Evolutionary conservation across 2,888 invertebrate genomes (phyloP).

Genomic region (Sinodicranocentrus sp.): DNA sequence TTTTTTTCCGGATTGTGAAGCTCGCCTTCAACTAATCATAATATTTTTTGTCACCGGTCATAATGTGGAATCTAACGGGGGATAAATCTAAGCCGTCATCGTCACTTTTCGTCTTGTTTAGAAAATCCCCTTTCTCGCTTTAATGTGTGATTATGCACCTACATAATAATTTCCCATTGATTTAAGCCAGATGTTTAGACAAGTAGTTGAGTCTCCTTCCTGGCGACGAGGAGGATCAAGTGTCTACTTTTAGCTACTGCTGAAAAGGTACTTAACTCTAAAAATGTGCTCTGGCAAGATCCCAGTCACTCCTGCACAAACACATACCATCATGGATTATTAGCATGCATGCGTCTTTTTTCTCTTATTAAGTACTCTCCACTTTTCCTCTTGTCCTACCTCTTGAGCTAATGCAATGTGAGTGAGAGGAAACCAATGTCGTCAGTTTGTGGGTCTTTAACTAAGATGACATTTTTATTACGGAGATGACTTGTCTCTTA

Average conservation of each 20-base stretch:
- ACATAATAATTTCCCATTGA: constrained; percentile 23
- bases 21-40: constrained; percentile 46
- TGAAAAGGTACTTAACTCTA: constrained; percentile 31
- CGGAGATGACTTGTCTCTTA: constrained; percentile 45
- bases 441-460: constrained; percentile 48
- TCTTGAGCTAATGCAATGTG: not conserved
- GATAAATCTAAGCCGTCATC: constrained; percentile 29
- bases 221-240: constrained; percentile 51
- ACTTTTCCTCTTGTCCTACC: not conserved
- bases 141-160: not conserved
- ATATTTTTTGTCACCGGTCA: constrained; percentile 45
- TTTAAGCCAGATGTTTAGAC: constrained; percentile 50
- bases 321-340: constrained; percentile 14
- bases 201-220: not conserved
- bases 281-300: constrained; percentile 15
- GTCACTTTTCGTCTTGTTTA: constrained; percentile 16
- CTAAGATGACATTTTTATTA: constrained; percentile 57
- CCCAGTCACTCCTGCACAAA: too few relatives aligned
- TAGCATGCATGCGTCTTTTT: constrained; percentile 5
- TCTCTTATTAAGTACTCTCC: constrained; percentile 27
- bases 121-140: not conserved
- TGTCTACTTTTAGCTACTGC: constrained; percentile 49
- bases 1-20: constrained; percentile 18
- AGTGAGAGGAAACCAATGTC: constrained; percentile 7
- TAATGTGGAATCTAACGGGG: constrained; percentile 33